phyloP scores from a whole-genome alignment of 1,140 invertebrate genomes.

The Drosophila prosaltans region DNA sequence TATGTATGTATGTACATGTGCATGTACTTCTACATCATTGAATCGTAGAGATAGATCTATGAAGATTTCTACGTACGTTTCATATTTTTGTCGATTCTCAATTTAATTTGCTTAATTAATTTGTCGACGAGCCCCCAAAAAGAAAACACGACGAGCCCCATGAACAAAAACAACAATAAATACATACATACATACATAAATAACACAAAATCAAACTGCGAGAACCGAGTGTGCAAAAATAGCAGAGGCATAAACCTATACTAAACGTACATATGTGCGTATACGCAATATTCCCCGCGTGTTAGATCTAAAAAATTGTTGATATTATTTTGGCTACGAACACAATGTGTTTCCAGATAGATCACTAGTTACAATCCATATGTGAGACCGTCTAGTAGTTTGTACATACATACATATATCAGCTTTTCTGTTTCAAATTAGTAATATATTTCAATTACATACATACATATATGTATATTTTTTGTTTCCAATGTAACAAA shows the following conservation, averaged over 20 bases:
- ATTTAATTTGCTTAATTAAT: constrained; percentile 39
- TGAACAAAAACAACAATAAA: constrained; percentile 17
- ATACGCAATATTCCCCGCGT: constrained; percentile 19
- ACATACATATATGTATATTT: no score
- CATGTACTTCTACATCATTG: background rate
- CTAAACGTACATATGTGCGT: background rate
- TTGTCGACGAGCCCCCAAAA: constrained; percentile 22
- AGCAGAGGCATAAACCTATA: constrained; percentile 4
- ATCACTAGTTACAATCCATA: background rate
- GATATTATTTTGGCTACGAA: no score
- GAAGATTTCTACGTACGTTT: background rate
- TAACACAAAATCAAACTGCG: constrained; percentile 12
- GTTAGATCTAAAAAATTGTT: constrained; percentile 27
- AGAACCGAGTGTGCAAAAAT: constrained; percentile 16
- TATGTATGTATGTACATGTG: no score
- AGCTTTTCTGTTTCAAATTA: no score
- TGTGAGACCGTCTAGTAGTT: no score
- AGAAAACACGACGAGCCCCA: constrained; percentile 46
- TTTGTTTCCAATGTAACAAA: no score
- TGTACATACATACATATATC: no score
- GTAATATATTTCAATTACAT: no score
- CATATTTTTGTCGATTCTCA: constrained; percentile 4
- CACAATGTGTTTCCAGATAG: background rate
- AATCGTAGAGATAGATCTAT: background rate
- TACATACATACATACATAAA: constrained; percentile 13